Evolutionary conservation across 2,113 vertebrate genomes (phyloP).

Genomic region (human (Homo sapiens)): GRCh38 chr17:3462501-3463000

Average conservation of each 20-base stretch:
- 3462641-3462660: conserved; percentile 27
- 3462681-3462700: background rate
- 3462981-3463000: conserved; percentile 18
- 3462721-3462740: conserved; percentile 68
- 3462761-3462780: conserved; percentile 81
- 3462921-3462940: background rate
- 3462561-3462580: conserved; percentile 71
- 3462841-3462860: background rate
- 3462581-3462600: conserved; percentile 72
- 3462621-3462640: conserved; percentile 50
- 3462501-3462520: conserved; percentile 67
- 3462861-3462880: background rate
- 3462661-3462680: conserved; percentile 37
- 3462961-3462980: conserved; percentile 4
- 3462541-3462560: conserved; percentile 70
- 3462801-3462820: background rate
- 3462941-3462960: background rate
- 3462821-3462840: conserved; percentile 50
- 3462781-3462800: conserved; percentile 54
- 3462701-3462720: conserved; percentile 79
- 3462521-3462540: conserved; percentile 57
- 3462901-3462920: background rate
- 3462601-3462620: conserved; percentile 63
- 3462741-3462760: conserved; percentile 78
- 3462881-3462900: background rate